phyloP scores from a whole-genome alignment of 2,113 vertebrate species.

The Equus quagga region DNA sequence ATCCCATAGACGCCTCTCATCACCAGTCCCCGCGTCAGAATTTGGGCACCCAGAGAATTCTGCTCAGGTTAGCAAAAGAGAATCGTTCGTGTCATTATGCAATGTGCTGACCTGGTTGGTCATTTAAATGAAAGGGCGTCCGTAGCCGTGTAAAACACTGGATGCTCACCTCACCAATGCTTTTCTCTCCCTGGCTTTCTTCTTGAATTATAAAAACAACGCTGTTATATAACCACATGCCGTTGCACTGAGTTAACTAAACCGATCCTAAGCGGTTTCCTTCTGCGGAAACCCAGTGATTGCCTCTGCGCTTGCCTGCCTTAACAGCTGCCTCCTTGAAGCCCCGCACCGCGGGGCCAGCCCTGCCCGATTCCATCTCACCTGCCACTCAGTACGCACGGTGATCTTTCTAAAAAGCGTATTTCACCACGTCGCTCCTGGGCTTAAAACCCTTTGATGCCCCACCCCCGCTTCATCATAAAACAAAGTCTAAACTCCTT shows the following conservation, averaged over 20 bases:
- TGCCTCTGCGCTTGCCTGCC: neutral
- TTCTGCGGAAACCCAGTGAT: accelerated
- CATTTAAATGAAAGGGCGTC: slow-evolving; percentile 55
- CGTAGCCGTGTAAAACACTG: neutral
- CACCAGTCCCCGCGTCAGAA: neutral
- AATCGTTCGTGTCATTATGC: neutral
- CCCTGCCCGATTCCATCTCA: neutral
- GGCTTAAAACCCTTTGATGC: accelerated
- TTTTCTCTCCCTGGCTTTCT: slow-evolving; percentile 10
- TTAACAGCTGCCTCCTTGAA: neutral
- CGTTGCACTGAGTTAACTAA: neutral
- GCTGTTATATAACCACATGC: neutral
- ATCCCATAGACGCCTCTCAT: neutral
- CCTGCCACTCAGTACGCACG: neutral
- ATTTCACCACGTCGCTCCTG: neutral
- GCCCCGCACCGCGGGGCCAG: accelerated
- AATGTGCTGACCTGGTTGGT: slow-evolving; percentile 10
- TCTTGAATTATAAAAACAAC: neutral
- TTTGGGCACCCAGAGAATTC: slow-evolving; percentile 49
- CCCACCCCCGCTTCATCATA: neutral
- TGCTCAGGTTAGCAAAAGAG: neutral
- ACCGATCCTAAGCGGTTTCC: neutral
- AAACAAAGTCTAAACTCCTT: neutral
- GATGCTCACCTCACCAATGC: neutral
- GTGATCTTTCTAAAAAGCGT: neutral